These are phyloP conservation scores for Tapirus terrestris DNA, from an alignment of 2,113 vertebrate species.

Conservation along the genomic window DNA sequence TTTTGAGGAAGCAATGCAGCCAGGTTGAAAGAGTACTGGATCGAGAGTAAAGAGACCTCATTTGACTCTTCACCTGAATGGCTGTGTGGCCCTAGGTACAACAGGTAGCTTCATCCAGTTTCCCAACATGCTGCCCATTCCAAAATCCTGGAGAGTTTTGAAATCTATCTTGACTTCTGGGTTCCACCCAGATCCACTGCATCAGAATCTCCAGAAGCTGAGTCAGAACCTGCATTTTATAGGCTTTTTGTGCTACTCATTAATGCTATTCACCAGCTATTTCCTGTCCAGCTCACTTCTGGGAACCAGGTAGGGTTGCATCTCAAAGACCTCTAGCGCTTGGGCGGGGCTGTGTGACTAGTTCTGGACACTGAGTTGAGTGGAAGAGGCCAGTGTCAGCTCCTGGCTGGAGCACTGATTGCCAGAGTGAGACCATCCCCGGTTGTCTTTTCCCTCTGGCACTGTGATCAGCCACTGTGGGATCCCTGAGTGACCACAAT, in stretches of 20 bases:
- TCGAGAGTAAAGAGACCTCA: not conserved
- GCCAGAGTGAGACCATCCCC: not conserved
- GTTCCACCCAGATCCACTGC: not conserved
- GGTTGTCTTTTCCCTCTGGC: not conserved
- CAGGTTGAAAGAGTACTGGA: not conserved
- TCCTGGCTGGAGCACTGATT: not conserved
- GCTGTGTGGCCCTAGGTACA: too few relatives aligned
- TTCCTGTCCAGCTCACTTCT: not conserved
- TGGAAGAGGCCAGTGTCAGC: not conserved
- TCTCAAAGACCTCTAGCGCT: too few relatives aligned
- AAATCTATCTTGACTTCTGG: not conserved
- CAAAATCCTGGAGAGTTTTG: not conserved
- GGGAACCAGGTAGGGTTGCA: not conserved
- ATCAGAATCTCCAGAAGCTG: not conserved
- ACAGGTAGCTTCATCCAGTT: not conserved
- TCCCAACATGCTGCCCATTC: not conserved
- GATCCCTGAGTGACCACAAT: too few relatives aligned
- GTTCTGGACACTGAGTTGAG: not conserved
- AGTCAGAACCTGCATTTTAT: not conserved
- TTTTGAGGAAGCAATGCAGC: not conserved
- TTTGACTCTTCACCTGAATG: not conserved
- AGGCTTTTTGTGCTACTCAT: not conserved
- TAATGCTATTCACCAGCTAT: not conserved
- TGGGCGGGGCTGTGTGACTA: not conserved
- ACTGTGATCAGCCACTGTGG: not conserved